phyloP scores from a whole-genome alignment of 2,888 invertebrate genomes.

The Gortyna flavago region DNA sequence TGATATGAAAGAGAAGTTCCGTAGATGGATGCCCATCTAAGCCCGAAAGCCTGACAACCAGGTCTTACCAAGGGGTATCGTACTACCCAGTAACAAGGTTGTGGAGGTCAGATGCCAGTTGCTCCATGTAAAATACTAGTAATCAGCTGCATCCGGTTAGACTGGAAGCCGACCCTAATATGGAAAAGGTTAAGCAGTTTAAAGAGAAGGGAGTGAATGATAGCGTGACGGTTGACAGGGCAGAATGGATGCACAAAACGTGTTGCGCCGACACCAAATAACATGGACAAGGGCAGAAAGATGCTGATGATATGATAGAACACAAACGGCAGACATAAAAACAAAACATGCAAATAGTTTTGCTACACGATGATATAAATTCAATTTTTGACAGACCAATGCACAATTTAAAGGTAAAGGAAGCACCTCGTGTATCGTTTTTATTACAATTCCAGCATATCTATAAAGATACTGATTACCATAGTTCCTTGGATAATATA shows the following conservation, averaged over 20 bases:
- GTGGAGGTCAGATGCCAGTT: background rate
- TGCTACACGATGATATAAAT: conserved; percentile 23
- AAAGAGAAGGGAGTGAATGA: background rate
- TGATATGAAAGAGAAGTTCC: background rate
- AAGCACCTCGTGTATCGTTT: conserved; percentile 48
- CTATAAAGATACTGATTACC: conserved; percentile 32
- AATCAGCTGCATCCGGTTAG: background rate
- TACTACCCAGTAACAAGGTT: background rate
- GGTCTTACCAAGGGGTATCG: background rate
- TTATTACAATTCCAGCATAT: conserved; percentile 47
- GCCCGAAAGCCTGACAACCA: background rate
- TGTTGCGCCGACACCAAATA: background rate
- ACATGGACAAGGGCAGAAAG: background rate
- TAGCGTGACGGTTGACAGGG: too few relatives aligned
- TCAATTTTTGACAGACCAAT: conserved; percentile 24
- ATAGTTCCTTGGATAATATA: conserved; percentile 37
- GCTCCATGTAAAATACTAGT: background rate
- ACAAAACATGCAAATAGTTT: conserved; percentile 30
- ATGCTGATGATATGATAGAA: background rate
- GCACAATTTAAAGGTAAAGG: conserved; percentile 31
- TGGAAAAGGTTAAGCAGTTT: background rate
- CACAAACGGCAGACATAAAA: conserved; percentile 5
- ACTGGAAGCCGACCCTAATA: background rate
- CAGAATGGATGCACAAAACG: too few relatives aligned
- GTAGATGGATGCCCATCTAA: background rate